Base-by-base conservation (phyloP, 2,797 vertebrate genomes). In the Podargus strigoides region DNA sequence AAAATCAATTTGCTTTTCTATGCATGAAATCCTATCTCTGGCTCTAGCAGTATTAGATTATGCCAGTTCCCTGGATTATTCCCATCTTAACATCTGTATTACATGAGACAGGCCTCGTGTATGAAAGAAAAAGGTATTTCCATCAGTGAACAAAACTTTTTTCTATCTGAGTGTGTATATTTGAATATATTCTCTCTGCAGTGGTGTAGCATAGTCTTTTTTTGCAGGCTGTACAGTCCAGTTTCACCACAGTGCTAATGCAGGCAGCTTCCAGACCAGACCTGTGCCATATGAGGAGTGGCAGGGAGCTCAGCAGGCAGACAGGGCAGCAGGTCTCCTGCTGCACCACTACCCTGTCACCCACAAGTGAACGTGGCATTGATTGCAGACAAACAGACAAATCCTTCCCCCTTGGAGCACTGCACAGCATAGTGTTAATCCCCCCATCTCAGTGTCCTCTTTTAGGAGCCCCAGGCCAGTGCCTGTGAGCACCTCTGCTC, bases 241-340 rank as follows among this genome's bases (percentile, higher is more conserved):
- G 39, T 49, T 86, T 52, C 53, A 37, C 36, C 13, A 2, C 21
- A 19, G 59, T 19, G 37, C 13, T 60, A 17, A 22, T 8, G 34
- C 67, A 36, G 77, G 36, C 26, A 27, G 53, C 50, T 70, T 39
- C 59, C 27, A 3, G 18, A 37, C 13, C 28, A 27, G 62, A 44
- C 28, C 34, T 19, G 47, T 39, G 70, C 21, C 1, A 1, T 2
- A 1, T 4, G n/a, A 0, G 3, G 37, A 27, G 30, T 5, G 10
- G 41, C 79, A 32, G 62, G 62, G 63, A 67, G 16, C 21, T 41
- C 53, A 13, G n/a, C 44, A 49, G 62, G 36, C 37, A n/a, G 49
- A 10, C 1, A 14, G 52, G 27, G 10, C 47, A 36, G 52, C 44
- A 18, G 39, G 23, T 34, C 56, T 70, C n/a, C 44, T 37, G 6